A percentile compares a stretch with the other conserved stretches of the same genome.
Conservation (phyloP, 1,140 invertebrate genomes). For the Kradibia gibbosae region DNA sequence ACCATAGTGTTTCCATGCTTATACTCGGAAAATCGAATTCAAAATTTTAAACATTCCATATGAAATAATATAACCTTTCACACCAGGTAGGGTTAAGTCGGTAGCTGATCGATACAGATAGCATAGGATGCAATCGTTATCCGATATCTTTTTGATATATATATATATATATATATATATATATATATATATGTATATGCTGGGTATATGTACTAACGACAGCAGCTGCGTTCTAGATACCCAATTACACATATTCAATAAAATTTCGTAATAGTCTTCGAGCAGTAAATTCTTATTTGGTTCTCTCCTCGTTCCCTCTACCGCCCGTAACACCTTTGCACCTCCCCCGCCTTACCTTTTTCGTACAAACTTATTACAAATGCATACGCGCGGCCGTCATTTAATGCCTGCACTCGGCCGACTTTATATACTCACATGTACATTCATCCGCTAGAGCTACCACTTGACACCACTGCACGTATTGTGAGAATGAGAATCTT, state of each 20-base stretch:
- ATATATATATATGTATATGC: too few species aligned
- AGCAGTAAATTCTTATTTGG: neutral
- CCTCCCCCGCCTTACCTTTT: neutral
- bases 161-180: too few species aligned
- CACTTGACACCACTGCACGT: neutral
- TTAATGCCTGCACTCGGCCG: constrained; percentile 4
- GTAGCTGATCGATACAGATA: neutral
- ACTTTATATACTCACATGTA: neutral
- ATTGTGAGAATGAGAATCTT: neutral
- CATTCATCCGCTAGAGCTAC: neutral
- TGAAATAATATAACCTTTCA: neutral
- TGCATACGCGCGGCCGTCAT: neutral
- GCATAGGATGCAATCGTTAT: constrained; percentile 23
- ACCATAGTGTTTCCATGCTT: neutral
- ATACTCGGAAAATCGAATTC: neutral
- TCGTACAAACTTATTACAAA: neutral
- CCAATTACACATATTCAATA: constrained; percentile 43
- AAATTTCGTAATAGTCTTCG: constrained; percentile 33
- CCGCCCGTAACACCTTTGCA: neutral
- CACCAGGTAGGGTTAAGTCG: neutral
- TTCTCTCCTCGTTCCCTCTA: neutral
- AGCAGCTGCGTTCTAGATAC: neutral
- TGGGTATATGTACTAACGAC: neutral
- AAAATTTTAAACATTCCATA: neutral
- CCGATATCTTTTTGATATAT: neutral